Base-by-base conservation (phyloP, 1,140 invertebrate species). In the Parapsyche elsis region DNA sequence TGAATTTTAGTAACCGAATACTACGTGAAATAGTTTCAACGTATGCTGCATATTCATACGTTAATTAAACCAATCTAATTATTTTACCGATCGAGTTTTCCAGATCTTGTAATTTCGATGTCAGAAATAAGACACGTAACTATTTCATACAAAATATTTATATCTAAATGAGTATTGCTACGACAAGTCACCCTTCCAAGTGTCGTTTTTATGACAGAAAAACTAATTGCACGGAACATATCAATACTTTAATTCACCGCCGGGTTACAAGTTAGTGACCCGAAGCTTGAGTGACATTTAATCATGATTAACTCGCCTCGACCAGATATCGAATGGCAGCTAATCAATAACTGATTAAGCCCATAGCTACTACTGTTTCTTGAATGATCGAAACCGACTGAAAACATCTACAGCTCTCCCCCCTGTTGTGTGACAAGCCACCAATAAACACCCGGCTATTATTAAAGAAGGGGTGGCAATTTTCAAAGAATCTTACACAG, bases 321-420 rank as follows among this genome's bases (percentile, higher is more conserved):
- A 24, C 23, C 64, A 67, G 23, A 26, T 23, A 67, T 67, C 21
- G 64, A 67, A 67, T 67, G 64, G 64, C 64, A 67, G 64, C 21
- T 67, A 67, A 67, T 67, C 64, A 24, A 67, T 67, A 67, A 23
- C 64, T 23, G 64, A 67, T 67, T 67, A 67, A 67, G 24, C 19
- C 23, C 12, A 16, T 5, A 12, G 49, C 10, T 14, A 2, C 12
- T 46, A 7, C 12, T 12, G 10, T 53, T 53, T 53, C 49, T 53
- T 53, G 49, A 53, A 53, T 10, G 30, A 38, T 38, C 1, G 30
- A 38, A 38, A 38, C 30, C 1, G 30, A 38, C 30, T 38, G 30
- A 38, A 38, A 38, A 38, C 1, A 38, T 38, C 30, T 38, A 38
- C 30, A 38, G 30, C 30, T 38, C 7, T 38, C 30, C 30, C 30